These are phyloP conservation scores for Doryteuthis pealeii DNA, from an alignment of 1,140 invertebrate genomes.

Conservation along the genomic window DNA sequence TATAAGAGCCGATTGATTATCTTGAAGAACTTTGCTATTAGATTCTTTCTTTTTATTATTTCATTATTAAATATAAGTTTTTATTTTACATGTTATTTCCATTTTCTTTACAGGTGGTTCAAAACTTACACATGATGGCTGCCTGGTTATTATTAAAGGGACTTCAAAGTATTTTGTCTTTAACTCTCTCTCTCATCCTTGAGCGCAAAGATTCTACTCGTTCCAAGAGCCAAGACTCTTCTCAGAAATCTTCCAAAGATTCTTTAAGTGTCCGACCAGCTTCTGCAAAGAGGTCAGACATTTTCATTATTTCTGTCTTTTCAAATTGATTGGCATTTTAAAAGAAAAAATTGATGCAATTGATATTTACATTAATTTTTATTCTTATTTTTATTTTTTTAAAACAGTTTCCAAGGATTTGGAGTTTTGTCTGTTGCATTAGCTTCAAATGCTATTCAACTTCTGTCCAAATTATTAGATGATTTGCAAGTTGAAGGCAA, in stretches of 20 bases:
- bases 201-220: constrained; percentile 49
- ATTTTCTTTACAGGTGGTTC: constrained; percentile 55
- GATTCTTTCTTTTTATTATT: too few species aligned
- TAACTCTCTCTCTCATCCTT: constrained; percentile 52
- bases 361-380: neutral
- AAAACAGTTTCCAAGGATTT: constrained; percentile 68
- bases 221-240: constrained; percentile 22
- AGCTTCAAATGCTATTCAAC: constrained; percentile 71
- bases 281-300: constrained; percentile 42
- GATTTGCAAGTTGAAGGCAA: constrained; percentile 65
- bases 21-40: too few species aligned
- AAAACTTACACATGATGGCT: constrained; percentile 85
- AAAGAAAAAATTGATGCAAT: neutral
- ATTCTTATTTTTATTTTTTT: constrained; percentile 16
- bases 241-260: constrained; percentile 6
- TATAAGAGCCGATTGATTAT: too few species aligned
- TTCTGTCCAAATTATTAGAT: constrained; percentile 70
- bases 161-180: constrained; percentile 68
- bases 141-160: constrained; percentile 84
- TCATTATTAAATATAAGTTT: too few species aligned
- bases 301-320: constrained; percentile 2
- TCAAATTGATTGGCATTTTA: too few species aligned
- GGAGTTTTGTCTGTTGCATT: constrained; percentile 80
- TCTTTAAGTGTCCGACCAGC: constrained; percentile 25
- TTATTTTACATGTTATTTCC: too few species aligned